Evolutionary conservation across 1,140 invertebrate species (phyloP).

Genomic region (Sminthurinus signatus): DNA sequence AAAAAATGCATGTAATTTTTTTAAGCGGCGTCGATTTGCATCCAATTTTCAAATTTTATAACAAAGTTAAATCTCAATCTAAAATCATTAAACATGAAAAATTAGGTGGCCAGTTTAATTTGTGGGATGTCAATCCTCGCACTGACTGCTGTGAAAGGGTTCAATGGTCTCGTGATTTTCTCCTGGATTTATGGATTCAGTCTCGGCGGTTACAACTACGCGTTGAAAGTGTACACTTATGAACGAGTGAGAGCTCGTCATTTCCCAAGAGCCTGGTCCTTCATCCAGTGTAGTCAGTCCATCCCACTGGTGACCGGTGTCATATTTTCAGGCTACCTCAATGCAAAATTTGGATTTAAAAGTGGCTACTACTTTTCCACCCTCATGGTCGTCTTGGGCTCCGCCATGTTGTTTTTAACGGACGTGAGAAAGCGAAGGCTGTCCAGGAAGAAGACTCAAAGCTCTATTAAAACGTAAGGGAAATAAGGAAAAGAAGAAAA

Average conservation of each 20-base stretch:
- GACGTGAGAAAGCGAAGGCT: slow-evolving; percentile 66
- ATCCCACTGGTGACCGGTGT: slow-evolving; percentile 78
- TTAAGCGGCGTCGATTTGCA: no score
- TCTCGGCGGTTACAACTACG: slow-evolving; percentile 71
- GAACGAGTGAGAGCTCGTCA: slow-evolving; percentile 75
- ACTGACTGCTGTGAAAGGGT: slow-evolving; percentile 69
- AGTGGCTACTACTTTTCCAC: slow-evolving; percentile 76
- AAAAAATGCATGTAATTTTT: no score
- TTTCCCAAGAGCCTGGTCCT: slow-evolving; percentile 81
- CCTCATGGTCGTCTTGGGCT: slow-evolving; percentile 65
- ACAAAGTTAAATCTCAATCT: no score
- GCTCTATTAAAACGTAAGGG: slow-evolving; percentile 42
- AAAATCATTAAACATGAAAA: not conserved
- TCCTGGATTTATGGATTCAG: slow-evolving; percentile 67
- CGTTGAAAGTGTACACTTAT: slow-evolving; percentile 81
- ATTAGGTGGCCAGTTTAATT: slow-evolving; percentile 54
- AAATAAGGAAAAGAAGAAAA: not conserved
- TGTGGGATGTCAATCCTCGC: slow-evolving; percentile 71
- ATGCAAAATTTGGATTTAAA: slow-evolving; percentile 56
- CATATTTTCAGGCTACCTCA: slow-evolving; percentile 73
- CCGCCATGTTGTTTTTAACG: slow-evolving; percentile 68
- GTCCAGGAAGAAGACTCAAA: slow-evolving; percentile 34
- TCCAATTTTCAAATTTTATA: slow-evolving; percentile 1
- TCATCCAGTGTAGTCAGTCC: slow-evolving; percentile 79
- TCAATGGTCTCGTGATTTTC: slow-evolving; percentile 66